Evolutionary conservation across 2,797 vertebrate species (phyloP), one percentile per base, ranked within the genome.

Genomic region (Rhyacichthys aspro): DNA sequence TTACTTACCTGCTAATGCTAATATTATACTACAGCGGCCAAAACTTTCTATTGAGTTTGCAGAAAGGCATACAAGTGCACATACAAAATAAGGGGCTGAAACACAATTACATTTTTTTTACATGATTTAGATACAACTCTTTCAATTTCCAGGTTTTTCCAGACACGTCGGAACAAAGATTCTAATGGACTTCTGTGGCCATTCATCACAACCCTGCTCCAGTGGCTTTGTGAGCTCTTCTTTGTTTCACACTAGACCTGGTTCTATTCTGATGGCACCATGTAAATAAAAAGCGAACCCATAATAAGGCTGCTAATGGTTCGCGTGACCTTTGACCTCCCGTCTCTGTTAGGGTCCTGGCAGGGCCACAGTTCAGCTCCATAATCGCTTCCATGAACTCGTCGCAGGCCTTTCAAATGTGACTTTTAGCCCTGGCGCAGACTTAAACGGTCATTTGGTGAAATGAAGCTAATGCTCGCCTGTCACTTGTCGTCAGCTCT

Each of bases 401-500:
- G 84, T 83, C 86, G 62, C 52, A 84, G 80, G 49, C 79, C 85
- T 79, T 76, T 81, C 72, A 89, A 87, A 88, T 71, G 15, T 79
- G 89, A 87, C 91, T 89, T 83, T 74, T 73, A 70, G 78, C 80
- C 88, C 87, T 52, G 78, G 75, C 75, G 70, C 52, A 75, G 89
- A 88, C 84, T 86, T 73, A 83, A 91, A 92, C 72, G 83, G 88
- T 91, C 85, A 90, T 90, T 90, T 88, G 86, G 70, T 89, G 72
- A 83, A 89, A 89, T 64, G 72, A 70, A 70, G 74, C 86, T 90
- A 91, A 93, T 90, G 86, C 86, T 52, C 62, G 62, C 81, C 88
- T 93, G 88, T 90, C 91, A 93, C 86, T 83, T 90, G 87, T 80
- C 89, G 70, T 92, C 93, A 92, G 89, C 85, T 91, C 89, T 86